A percentile compares a stretch with the other conserved stretches of the same genome.
These are phyloP conservation scores for Kryptopterus vitreolus DNA, from an alignment of 2,797 vertebrate species.

Conservation along the genomic window DNA sequence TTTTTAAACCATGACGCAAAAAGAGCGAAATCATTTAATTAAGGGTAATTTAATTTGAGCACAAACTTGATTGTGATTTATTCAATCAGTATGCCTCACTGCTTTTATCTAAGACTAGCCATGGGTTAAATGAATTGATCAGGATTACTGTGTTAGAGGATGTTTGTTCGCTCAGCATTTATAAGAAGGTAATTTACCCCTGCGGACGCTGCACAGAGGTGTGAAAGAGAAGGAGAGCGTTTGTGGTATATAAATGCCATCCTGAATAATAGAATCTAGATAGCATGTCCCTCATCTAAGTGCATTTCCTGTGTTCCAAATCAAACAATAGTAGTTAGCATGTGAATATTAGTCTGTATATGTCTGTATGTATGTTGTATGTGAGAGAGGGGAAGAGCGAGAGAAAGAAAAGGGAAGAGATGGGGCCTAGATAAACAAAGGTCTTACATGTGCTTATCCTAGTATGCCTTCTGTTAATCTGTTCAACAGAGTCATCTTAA, in stretches of 20 bases:
- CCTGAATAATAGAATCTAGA: neutral
- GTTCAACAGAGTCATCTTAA: constrained; percentile 20
- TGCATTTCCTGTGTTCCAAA: neutral
- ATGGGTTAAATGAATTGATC: constrained; percentile 43
- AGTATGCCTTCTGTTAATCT: neutral
- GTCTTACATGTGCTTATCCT: neutral
- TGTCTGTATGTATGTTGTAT: neutral
- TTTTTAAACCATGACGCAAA: neutral
- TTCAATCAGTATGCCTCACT: neutral
- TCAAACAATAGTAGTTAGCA: neutral
- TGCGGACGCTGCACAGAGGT: constrained; percentile 15
- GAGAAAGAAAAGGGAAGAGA: neutral
- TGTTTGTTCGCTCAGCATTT: constrained; percentile 31
- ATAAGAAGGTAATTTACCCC: constrained; percentile 28
- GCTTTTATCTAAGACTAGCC: constrained; percentile 26
- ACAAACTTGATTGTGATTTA: constrained; percentile 21
- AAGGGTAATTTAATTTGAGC: constrained; percentile 21
- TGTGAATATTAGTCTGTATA: neutral
- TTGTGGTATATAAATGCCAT: neutral
- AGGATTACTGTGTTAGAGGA: constrained; percentile 26
- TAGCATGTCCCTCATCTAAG: neutral
- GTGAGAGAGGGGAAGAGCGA: neutral
- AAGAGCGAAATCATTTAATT: constrained; percentile 1
- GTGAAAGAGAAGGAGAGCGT: neutral
- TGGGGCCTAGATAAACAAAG: neutral